These are phyloP conservation scores for Amniataba percoides DNA, from an alignment of 2,797 vertebrate species.

Conservation along the genomic window DNA sequence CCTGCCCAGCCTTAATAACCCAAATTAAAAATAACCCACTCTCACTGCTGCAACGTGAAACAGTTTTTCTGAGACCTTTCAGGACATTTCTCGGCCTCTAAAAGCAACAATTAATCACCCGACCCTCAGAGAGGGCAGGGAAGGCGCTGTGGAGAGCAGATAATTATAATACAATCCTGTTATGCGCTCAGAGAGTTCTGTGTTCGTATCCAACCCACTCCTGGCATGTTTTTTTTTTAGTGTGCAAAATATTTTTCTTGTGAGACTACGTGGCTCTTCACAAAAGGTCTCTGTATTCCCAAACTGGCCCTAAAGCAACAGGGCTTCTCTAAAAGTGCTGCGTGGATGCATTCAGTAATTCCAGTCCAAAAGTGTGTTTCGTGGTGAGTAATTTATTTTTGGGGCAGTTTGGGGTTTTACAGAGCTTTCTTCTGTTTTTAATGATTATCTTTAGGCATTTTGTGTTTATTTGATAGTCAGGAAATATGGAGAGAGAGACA, in stretches of 20 bases:
- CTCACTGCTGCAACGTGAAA: not conserved
- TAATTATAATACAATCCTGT: slow-evolving; percentile 26
- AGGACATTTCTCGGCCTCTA: not conserved
- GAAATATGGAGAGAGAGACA: not conserved
- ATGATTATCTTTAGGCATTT: too few relatives aligned
- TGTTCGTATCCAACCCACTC: slow-evolving; percentile 43
- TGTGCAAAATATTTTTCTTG: slow-evolving; percentile 27
- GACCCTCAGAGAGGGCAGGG: slow-evolving; percentile 7
- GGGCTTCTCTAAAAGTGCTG: not conserved
- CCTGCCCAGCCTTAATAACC: not conserved
- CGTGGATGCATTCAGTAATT: not conserved
- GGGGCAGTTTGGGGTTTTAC: not conserved
- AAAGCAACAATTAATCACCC: slow-evolving; percentile 22
- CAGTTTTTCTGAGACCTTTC: slow-evolving; percentile 1
- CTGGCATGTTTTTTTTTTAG: slow-evolving; percentile 23
- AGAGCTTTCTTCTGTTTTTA: not conserved
- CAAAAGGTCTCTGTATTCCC: slow-evolving; percentile 13
- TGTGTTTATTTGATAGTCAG: not conserved
- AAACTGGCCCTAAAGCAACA: not conserved
- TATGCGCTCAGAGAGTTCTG: slow-evolving; percentile 31
- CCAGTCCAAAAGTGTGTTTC: not conserved
- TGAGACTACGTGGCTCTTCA: slow-evolving; percentile 9
- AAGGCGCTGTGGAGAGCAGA: slow-evolving; percentile 19
- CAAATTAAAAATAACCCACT: slow-evolving; percentile 1
- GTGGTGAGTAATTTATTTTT: not conserved